These are phyloP conservation scores for Morelia viridis DNA, from an alignment of 2,797 vertebrate genomes.

Conservation along the genomic window DNA sequence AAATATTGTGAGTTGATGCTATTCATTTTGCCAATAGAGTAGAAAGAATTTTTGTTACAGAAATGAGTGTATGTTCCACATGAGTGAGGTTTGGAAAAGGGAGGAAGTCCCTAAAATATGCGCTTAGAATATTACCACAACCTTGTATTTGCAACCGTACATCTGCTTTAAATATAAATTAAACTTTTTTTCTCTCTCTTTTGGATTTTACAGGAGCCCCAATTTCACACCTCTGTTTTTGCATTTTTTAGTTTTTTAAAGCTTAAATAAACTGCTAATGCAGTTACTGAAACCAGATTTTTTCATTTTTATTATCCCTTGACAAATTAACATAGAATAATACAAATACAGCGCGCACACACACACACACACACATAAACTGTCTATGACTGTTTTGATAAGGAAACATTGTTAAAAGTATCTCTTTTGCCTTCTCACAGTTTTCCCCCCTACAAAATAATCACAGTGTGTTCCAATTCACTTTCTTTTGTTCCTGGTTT, in stretches of 20 bases:
- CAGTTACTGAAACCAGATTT: conserved; percentile 46
- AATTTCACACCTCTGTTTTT: conserved; percentile 55
- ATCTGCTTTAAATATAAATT: conserved; percentile 76
- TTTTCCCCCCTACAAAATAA: conserved; percentile 60
- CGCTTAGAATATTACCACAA: conserved; percentile 80
- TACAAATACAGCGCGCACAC: background rate
- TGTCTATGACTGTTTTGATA: conserved; percentile 73
- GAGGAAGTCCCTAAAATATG: conserved; percentile 85
- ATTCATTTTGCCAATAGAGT: conserved; percentile 87
- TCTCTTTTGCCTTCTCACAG: conserved; percentile 67
- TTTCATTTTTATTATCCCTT: conserved; percentile 50
- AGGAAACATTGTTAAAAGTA: conserved; percentile 72
- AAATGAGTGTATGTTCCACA: conserved; percentile 88
- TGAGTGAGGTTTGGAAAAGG: conserved; percentile 82
- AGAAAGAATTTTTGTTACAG: conserved; percentile 87
- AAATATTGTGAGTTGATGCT: conserved; percentile 92
- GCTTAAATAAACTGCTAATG: conserved; percentile 60
- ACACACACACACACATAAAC: conserved; percentile 34
- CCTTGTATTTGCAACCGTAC: conserved; percentile 73
- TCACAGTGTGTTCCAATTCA: conserved; percentile 57
- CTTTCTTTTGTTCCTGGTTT: conserved; percentile 70
- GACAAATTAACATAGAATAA: conserved; percentile 57
- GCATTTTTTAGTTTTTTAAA: conserved; percentile 51
- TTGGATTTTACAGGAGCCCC: conserved; percentile 43
- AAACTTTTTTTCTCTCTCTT: conserved; percentile 50